phyloP scores from a whole-genome alignment of 2,797 vertebrate species.

The Amphiprion clarkii region DNA sequence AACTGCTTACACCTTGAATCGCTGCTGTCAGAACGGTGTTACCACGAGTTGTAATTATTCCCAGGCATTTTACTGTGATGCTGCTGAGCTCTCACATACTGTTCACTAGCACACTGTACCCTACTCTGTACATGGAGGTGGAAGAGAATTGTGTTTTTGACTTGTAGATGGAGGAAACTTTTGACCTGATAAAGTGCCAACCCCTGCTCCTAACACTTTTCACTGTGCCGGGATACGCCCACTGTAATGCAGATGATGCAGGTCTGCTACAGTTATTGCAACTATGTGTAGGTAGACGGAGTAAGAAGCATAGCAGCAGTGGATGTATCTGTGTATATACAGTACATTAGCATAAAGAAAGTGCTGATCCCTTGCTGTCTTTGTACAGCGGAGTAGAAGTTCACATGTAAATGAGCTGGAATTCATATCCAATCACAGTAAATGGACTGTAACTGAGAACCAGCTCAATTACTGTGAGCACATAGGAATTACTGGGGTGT shows the following conservation, averaged over 20 bases:
- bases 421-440: constrained; percentile 41
- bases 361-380: constrained; percentile 17
- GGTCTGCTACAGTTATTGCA: not conserved
- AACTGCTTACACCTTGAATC: not conserved
- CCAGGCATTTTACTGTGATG: not conserved
- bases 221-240: not conserved
- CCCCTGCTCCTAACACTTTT: not conserved
- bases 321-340: not conserved
- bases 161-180: not conserved
- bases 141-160: not conserved
- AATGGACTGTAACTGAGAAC: constrained; percentile 56
- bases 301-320: not conserved
- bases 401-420: constrained; percentile 49
- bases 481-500: constrained; percentile 36
- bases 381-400: constrained; percentile 23
- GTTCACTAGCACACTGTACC: not conserved
- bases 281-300: not conserved
- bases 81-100: not conserved
- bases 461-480: constrained; percentile 38
- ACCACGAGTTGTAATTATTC: constrained; percentile 19
- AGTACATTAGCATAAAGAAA: constrained; percentile 6
- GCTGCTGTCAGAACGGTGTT: constrained; percentile 17
- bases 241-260: not conserved
- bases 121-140: not conserved
- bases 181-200: not conserved